Evolutionary conservation across 2,113 vertebrate genomes (phyloP), one percentile per base, ranked within the genome.

Genomic region (Percopsis transmontana): DNA sequence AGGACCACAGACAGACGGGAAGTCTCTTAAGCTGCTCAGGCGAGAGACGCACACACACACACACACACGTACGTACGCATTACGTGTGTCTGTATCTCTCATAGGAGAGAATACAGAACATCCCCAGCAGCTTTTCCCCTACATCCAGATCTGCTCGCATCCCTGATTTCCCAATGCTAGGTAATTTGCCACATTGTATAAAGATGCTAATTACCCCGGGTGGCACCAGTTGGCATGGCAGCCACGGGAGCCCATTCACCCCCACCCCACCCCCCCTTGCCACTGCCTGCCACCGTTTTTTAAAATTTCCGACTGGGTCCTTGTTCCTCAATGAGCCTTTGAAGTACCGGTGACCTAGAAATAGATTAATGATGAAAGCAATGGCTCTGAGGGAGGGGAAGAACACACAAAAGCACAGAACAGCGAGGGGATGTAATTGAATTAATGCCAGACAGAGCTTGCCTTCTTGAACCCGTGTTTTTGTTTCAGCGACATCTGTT

Each of bases 311-410:
- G 71, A 79, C 41, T 62, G 27, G 61, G 58, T 21, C 19, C 19
- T 50, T 42, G 15, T 80, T 81, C 59, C 13, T 42, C 27, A 65
- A 83, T 82, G 85, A 85, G 61, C 73, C 84, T 92, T 92, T 92
- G 89, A 92, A 92, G 91, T 89, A 62, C 11, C 2, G 2, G n/a
- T 84, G 79, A 72, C 83, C 80, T 68, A 80, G 77, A 80, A 83
- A 70, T 57, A 51, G 45, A 67, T 16, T 39, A 60, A 66, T 74
- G 71, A 74, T 61, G 67, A 74, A 79, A 68, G 62, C 58, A 20
- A 47, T 24, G 18, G 19, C 58, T 66, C 24, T 19, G 47, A 62
- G 39, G 5, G 15, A 39, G 70, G 38, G 51, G 54, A 3, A 54
- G 33, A 63, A n/a, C 14, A 45, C 16, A 38, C 15, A 45, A 62